Conservation (phyloP, 1,140 invertebrate species). For the Gonioctena quinquepunctata region DNA sequence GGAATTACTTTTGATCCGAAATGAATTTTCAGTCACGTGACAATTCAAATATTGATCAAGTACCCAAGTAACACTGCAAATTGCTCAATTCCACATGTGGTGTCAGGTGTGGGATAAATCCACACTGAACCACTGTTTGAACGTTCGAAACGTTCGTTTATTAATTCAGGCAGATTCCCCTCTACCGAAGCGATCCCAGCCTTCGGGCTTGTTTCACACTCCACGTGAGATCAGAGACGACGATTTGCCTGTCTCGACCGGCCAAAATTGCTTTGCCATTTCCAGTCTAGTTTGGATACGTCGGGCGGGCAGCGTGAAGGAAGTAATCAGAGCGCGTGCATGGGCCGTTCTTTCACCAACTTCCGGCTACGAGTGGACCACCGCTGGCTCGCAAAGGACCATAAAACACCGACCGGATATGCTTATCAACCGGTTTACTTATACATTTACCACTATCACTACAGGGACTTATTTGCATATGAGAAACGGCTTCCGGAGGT, state of each 20-base stretch:
- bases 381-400: background rate
- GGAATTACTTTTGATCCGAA: too few relatives aligned
- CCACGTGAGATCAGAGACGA: background rate
- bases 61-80: too few relatives aligned
- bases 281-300: background rate
- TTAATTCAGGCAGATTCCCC: too few relatives aligned
- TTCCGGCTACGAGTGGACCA: background rate
- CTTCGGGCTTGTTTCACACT: too few relatives aligned
- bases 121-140: too few relatives aligned
- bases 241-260: background rate
- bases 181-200: background rate
- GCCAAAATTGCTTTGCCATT: background rate
- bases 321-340: background rate
- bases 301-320: background rate
- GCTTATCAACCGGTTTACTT: constrained; percentile 9
- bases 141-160: too few relatives aligned
- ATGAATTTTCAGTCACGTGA: too few relatives aligned
- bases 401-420: constrained; percentile 6
- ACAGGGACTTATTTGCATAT: background rate
- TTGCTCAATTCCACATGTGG: too few relatives aligned
- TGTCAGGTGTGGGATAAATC: too few relatives aligned
- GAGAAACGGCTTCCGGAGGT: background rate
- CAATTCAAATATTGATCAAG: too few relatives aligned
- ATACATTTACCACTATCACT: constrained; percentile 5
- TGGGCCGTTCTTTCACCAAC: background rate